Evolutionary conservation across 1,140 invertebrate species (phyloP).

Genomic region (Phthorimaea operculella): DNA sequence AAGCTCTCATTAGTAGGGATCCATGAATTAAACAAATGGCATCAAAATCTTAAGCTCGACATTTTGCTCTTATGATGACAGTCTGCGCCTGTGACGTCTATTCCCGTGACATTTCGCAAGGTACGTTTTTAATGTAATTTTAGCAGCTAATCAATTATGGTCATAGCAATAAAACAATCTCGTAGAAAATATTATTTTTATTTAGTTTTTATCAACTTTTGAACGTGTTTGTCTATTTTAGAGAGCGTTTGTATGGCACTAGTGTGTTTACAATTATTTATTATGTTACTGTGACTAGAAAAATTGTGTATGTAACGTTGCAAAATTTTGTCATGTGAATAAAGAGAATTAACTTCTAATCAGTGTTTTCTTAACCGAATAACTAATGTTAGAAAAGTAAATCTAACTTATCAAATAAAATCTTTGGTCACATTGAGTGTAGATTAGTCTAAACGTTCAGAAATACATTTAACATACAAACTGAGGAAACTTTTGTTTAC

Average conservation of each 20-base stretch:
- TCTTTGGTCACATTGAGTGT: constrained; percentile 57
- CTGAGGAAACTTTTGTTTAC: no score
- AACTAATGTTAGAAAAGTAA: constrained; percentile 28
- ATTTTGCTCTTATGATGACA: no score
- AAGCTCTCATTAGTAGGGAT: no score
- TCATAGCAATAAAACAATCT: constrained; percentile 32
- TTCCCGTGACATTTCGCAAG: no score
- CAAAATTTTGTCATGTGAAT: constrained; percentile 13
- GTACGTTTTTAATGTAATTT: no score
- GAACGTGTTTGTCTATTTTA: constrained; percentile 23
- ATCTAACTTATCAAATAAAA: constrained; percentile 31
- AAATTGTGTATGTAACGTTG: constrained; percentile 29
- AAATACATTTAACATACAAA: neutral
- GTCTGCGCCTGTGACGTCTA: no score
- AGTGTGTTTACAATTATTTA: constrained; percentile 14
- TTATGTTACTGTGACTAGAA: constrained; percentile 41
- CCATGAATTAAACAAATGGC: no score
- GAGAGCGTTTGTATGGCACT: constrained; percentile 47
- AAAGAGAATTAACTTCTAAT: constrained; percentile 7
- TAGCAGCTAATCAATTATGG: neutral
- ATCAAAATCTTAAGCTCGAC: no score
- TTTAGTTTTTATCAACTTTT: constrained; percentile 30
- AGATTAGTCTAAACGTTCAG: constrained; percentile 15
- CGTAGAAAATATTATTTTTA: constrained; percentile 45
- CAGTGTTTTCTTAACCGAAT: constrained; percentile 23